These are phyloP conservation scores for Pantelozetes paolii DNA, from an alignment of 2,888 invertebrate genomes.

Conservation along the genomic window DNA sequence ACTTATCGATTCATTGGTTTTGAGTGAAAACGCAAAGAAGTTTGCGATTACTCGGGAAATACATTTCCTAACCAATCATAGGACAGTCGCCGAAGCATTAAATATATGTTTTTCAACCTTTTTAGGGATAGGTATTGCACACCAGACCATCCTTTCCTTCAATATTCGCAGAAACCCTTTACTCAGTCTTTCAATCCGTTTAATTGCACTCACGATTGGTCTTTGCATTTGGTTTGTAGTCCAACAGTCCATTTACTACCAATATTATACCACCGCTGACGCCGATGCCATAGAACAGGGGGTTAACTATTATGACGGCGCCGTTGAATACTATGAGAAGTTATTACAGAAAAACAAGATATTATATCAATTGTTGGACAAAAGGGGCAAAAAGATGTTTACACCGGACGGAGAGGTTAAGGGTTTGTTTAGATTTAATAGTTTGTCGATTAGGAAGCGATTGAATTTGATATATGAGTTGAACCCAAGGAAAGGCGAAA, in stretches of 20 bases:
- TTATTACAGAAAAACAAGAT: slow-evolving; percentile 68
- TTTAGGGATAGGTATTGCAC: neutral
- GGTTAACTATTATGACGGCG: slow-evolving; percentile 65
- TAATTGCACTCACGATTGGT: neutral
- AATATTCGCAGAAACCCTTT: neutral
- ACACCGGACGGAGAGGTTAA: neutral
- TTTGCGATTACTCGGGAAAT: slow-evolving; percentile 75
- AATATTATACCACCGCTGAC: slow-evolving; percentile 60
- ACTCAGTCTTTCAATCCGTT: neutral
- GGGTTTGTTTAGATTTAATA: neutral
- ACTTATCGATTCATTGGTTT: slow-evolving; percentile 64
- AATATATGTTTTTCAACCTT: slow-evolving; percentile 49
- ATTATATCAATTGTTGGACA: slow-evolving; percentile 58
- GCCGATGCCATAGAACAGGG: slow-evolving; percentile 60
- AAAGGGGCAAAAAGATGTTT: slow-evolving; percentile 57
- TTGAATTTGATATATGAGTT: neutral
- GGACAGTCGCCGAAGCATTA: slow-evolving; percentile 57
- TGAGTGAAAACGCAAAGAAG: slow-evolving; percentile 71
- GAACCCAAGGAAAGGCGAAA: neutral
- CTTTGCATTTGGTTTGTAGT: neutral
- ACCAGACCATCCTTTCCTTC: neutral
- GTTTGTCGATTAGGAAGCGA: neutral
- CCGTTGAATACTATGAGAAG: slow-evolving; percentile 70
- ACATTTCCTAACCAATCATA: slow-evolving; percentile 60
- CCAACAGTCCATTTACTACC: slow-evolving; percentile 55